Conservation (phyloP, 2,113 vertebrate genomes). For the Erinaceus europaeus region DNA sequence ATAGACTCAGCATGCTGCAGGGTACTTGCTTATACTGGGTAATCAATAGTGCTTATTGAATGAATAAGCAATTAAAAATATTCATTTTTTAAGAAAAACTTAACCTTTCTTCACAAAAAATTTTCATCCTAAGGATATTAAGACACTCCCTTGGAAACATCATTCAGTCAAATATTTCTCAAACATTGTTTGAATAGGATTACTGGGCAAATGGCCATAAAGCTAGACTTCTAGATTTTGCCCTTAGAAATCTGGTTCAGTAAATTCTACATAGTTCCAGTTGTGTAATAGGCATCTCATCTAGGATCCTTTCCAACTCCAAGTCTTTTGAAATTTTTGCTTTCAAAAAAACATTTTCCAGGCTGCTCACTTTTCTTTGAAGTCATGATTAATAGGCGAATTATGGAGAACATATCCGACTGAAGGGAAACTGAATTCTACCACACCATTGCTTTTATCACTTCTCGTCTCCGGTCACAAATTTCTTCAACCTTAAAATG, state of each 20-base stretch:
- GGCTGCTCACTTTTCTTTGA: not conserved
- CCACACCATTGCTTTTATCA: not conserved
- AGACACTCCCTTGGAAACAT: not conserved
- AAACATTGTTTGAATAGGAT: not conserved
- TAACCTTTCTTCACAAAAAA: not conserved
- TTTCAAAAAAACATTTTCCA: not conserved
- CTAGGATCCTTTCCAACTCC: not conserved
- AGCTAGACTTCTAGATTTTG: not conserved
- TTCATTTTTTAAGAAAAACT: constrained; percentile 24
- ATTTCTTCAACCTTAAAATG: not conserved
- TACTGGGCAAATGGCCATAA: not conserved
- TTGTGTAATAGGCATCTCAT: not conserved
- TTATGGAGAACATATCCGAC: not conserved
- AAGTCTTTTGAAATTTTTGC: constrained; percentile 5
- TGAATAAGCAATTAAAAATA: not conserved
- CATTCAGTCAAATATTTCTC: not conserved
- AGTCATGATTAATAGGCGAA: not conserved
- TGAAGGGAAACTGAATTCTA: not conserved
- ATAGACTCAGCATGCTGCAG: not conserved
- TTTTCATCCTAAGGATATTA: constrained; percentile 12
- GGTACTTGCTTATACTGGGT: not conserved
- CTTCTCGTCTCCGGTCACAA: not conserved
- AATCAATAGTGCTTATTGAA: not conserved
- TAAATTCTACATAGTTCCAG: not conserved
- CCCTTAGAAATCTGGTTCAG: not conserved